These are phyloP conservation scores for Caenorhabditis sp. DNA, from an alignment of 2,888 invertebrate species.

Conservation along the genomic window DNA sequence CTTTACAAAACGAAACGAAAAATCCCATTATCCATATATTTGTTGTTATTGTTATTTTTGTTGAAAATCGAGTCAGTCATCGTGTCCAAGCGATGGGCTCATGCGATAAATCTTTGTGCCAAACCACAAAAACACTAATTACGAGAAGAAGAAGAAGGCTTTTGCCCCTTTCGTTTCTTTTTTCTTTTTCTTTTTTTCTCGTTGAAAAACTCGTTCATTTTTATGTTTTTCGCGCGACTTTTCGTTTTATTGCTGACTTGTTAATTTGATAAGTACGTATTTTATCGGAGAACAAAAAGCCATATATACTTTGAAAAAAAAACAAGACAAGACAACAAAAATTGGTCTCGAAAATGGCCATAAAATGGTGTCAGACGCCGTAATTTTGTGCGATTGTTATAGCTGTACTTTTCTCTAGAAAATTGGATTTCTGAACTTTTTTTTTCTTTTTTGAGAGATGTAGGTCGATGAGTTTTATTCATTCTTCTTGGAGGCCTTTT, in stretches of 20 bases:
- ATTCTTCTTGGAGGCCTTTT: no score
- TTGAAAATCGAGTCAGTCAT: neutral
- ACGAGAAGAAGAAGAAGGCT: neutral
- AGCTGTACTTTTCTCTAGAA: no score
- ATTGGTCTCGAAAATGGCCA: no score
- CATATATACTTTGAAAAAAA: no score
- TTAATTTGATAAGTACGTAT: no score
- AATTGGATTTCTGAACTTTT: no score
- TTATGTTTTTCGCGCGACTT: neutral
- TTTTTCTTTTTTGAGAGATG: no score
- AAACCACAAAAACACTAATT: constrained; percentile 6
- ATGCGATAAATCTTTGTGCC: constrained; percentile 22
- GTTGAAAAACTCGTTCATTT: neutral
- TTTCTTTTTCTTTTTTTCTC: neutral
- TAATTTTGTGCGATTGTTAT: no score
- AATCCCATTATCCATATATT: neutral
- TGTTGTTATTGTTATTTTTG: neutral
- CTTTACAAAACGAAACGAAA: neutral
- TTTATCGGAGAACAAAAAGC: no score
- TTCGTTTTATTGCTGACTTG: neutral
- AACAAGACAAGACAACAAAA: no score
- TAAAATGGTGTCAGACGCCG: no score
- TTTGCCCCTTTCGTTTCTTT: neutral
- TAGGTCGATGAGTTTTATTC: no score
- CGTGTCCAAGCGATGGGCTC: constrained; percentile 6